Conservation (phyloP, 2,113 vertebrate genomes). For the Lasiurus borealis region DNA sequence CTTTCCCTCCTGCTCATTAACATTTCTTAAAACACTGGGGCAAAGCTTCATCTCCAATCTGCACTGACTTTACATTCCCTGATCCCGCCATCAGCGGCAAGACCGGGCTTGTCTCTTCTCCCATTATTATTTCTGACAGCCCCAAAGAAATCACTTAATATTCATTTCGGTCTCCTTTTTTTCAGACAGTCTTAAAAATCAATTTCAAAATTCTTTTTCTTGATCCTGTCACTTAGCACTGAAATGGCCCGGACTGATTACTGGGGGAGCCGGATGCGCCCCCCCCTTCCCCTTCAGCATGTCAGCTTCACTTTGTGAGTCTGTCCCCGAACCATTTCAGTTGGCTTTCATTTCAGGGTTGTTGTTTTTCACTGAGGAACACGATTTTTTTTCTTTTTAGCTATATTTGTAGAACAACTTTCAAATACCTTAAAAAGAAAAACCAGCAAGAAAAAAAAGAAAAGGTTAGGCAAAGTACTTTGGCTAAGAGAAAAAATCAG, state of each 20-base stretch:
- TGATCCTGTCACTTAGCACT: constrained; percentile 77
- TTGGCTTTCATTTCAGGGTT: constrained; percentile 63
- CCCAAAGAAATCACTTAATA: constrained; percentile 82
- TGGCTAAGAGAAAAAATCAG: constrained; percentile 53
- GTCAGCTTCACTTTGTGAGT: constrained; percentile 69
- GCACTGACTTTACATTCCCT: constrained; percentile 54
- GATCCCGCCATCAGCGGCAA: constrained; percentile 77
- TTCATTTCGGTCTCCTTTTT: constrained; percentile 78
- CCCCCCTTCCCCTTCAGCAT: constrained; percentile 40
- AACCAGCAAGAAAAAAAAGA: constrained; percentile 57
- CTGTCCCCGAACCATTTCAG: constrained; percentile 59
- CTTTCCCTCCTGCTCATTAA: constrained; percentile 52
- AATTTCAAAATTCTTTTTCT: constrained; percentile 81
- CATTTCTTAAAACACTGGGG: constrained; percentile 54
- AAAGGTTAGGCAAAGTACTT: constrained; percentile 67
- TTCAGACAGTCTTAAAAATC: constrained; percentile 84
- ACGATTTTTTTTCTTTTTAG: constrained; percentile 29
- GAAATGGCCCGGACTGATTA: constrained; percentile 76
- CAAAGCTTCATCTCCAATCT: constrained; percentile 54
- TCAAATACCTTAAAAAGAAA: constrained; percentile 72
- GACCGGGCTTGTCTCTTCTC: constrained; percentile 78
- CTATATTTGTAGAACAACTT: constrained; percentile 70
- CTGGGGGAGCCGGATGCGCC: constrained; percentile 51
- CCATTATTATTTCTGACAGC: constrained; percentile 83
- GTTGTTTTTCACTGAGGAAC: constrained; percentile 71